A percentile compares a stretch with the other conserved stretches of the same genome.
Conservation (phyloP, 2,888 invertebrate species). For the Orthosia gracilis region DNA sequence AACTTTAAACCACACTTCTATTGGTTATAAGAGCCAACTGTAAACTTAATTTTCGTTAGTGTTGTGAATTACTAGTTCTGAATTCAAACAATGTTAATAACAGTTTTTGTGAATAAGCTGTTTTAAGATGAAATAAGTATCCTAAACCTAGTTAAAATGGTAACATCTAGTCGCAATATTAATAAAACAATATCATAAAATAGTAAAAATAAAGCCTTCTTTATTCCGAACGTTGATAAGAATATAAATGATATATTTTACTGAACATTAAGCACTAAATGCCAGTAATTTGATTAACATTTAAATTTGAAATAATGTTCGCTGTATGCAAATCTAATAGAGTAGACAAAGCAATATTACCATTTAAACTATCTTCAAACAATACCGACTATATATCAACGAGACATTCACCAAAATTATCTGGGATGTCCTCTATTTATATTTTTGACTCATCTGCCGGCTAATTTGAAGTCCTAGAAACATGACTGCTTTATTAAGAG, state of each 20-base stretch:
- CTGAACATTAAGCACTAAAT: slow-evolving; percentile 63
- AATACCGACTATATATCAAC: slow-evolving; percentile 65
- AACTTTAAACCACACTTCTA: not conserved
- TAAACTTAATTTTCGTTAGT: not conserved
- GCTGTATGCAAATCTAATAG: slow-evolving; percentile 67
- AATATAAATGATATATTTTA: slow-evolving; percentile 53
- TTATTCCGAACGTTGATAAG: slow-evolving; percentile 30
- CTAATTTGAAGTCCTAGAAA: slow-evolving; percentile 4
- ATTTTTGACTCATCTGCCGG: slow-evolving; percentile 48
- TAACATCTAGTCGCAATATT: not conserved
- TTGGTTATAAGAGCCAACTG: not conserved
- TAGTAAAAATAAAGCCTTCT: slow-evolving; percentile 18
- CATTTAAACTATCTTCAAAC: slow-evolving; percentile 68
- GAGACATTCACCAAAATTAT: slow-evolving; percentile 62
- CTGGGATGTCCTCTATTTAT: slow-evolving; percentile 43
- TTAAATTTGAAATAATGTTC: slow-evolving; percentile 66
- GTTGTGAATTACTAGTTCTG: not conserved
- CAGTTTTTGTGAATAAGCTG: not conserved
- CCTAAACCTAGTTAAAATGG: not conserved
- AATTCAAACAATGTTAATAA: not conserved
- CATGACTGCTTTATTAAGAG: slow-evolving; percentile 18
- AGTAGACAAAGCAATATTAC: slow-evolving; percentile 67
- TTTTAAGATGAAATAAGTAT: not conserved
- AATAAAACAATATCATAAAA: slow-evolving; percentile 8
- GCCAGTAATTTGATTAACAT: slow-evolving; percentile 67